Conservation (phyloP, 1,140 invertebrate species). For the Dendroctonus valens region DNA sequence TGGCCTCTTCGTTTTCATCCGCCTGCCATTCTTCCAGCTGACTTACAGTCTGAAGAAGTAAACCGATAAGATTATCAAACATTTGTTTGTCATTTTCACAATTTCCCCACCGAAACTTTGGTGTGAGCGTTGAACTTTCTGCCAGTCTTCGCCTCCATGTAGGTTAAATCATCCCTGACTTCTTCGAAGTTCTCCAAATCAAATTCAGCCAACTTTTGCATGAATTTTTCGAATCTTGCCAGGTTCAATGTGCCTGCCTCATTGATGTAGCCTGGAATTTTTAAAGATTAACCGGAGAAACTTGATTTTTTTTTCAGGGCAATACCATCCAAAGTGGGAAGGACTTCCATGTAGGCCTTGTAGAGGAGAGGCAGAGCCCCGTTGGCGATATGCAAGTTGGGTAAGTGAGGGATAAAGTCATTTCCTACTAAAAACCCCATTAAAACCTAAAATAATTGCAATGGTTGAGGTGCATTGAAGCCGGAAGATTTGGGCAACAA, state of each 20-base stretch:
- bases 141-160: conserved; percentile 75
- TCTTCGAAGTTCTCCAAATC: conserved; percentile 86
- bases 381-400: conserved; percentile 89
- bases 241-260: conserved; percentile 85
- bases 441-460: conserved; percentile 62
- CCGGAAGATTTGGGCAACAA: conserved; percentile 8
- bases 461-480: neutral
- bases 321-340: conserved; percentile 81
- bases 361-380: conserved; percentile 86
- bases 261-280: conserved; percentile 81
- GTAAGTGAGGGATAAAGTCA: conserved; percentile 95
- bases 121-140: conserved; percentile 41
- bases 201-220: conserved; percentile 72
- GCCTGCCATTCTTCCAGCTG: conserved; percentile 33
- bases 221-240: conserved; percentile 80
- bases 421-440: conserved; percentile 97
- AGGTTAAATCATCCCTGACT: conserved; percentile 80
- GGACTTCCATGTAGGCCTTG: conserved; percentile 80
- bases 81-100: too few relatives aligned
- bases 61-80: neutral
- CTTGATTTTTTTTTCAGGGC: too few relatives aligned
- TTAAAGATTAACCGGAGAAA: neutral
- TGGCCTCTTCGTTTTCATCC: conserved; percentile 31
- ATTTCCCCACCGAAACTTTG: conserved; percentile 23
- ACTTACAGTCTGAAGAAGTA: conserved; percentile 9